These are phyloP conservation scores for Sorex maritimensis DNA, from an alignment of 2,797 vertebrate species.

Conservation along the genomic window DNA sequence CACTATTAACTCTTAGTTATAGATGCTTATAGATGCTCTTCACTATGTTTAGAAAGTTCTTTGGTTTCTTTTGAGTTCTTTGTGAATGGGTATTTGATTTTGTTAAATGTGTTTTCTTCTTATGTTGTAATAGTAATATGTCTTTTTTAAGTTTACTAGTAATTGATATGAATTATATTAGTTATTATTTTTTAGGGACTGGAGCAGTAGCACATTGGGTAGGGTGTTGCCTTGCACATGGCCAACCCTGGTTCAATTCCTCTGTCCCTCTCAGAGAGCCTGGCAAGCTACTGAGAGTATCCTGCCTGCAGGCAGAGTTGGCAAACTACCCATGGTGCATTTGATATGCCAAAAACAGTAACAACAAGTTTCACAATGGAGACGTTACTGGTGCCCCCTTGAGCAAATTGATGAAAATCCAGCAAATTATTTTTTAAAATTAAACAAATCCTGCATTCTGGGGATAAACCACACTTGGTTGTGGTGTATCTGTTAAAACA, in stretches of 20 bases:
- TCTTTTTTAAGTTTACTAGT: background rate
- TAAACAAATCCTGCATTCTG: background rate
- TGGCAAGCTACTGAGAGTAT: too few species aligned
- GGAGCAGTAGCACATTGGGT: too few species aligned
- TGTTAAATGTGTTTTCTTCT: background rate
- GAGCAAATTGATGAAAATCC: too few species aligned
- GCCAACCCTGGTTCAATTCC: too few species aligned
- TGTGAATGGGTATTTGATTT: background rate
- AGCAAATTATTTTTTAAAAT: background rate
- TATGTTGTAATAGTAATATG: background rate
- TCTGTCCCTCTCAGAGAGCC: too few species aligned
- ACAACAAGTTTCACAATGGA: too few species aligned
- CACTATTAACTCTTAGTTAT: background rate
- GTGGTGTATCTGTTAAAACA: background rate
- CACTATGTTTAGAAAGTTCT: background rate
- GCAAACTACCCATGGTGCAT: too few species aligned
- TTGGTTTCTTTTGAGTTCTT: conserved; percentile 7
- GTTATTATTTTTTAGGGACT: background rate
- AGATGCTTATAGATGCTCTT: background rate
- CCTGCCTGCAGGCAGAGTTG: too few species aligned
- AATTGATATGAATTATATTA: background rate
- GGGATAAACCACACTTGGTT: background rate
- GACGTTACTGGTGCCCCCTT: too few species aligned
- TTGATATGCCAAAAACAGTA: too few species aligned
- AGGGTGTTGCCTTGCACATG: too few species aligned